Percentiles rank a stretch among this genome's conserved stretches.
These are phyloP conservation scores for Tachuris rubrigastra DNA, from an alignment of 2,113 vertebrate species.

Conservation along the genomic window DNA sequence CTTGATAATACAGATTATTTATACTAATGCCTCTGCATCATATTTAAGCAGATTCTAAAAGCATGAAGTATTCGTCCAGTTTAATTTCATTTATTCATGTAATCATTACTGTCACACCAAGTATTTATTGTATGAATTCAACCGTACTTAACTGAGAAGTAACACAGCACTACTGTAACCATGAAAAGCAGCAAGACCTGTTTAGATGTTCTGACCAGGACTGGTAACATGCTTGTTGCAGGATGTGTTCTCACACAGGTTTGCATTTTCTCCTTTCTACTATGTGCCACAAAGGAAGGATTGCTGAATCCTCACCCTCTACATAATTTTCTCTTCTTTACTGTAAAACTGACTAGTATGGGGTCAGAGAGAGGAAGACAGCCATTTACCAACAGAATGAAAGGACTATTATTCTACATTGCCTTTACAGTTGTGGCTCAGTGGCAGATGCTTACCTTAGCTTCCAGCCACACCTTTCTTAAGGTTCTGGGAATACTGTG, in stretches of 20 bases:
- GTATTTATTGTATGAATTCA: neutral
- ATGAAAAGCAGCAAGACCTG: neutral
- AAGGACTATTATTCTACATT: neutral
- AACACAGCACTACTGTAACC: neutral
- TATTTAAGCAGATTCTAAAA: neutral
- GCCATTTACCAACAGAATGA: neutral
- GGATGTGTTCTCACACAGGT: neutral
- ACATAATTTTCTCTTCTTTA: neutral
- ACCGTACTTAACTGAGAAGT: neutral
- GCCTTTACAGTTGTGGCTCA: neutral
- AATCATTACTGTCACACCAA: neutral
- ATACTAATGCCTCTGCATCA: neutral
- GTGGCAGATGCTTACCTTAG: neutral
- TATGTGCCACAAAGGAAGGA: neutral
- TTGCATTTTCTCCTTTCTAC: neutral
- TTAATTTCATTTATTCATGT: neutral
- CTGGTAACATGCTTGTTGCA: neutral
- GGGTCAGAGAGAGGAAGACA: neutral
- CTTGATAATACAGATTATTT: neutral
- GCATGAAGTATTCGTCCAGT: neutral
- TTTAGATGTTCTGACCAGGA: neutral
- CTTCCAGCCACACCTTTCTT: neutral
- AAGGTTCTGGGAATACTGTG: neutral
- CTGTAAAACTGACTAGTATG: neutral
- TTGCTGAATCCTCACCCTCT: neutral